phyloP scores from a whole-genome alignment of 2,888 invertebrate species.

The Ornithoptera alexandrae region DNA sequence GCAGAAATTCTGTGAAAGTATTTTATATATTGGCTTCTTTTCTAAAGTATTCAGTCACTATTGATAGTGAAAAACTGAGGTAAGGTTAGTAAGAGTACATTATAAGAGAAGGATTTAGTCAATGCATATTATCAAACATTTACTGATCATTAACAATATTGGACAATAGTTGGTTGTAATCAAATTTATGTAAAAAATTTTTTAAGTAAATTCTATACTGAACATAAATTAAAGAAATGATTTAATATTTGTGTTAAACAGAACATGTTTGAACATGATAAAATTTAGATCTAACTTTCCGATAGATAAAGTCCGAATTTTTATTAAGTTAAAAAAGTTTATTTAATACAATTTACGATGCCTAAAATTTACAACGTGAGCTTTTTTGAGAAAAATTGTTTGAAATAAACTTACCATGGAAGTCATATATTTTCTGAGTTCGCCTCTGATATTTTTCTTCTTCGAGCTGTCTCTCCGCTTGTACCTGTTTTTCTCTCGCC shows the following conservation, averaged over 20 bases:
- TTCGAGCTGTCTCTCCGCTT: slow-evolving; percentile 63
- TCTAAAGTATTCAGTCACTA: neutral
- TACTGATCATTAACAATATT: neutral
- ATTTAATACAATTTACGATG: no score
- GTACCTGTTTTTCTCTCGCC: slow-evolving; percentile 60
- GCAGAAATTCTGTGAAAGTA: no score
- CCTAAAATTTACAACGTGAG: neutral
- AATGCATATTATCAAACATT: neutral
- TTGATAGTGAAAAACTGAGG: neutral
- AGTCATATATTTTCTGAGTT: slow-evolving; percentile 72
- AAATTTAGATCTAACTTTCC: neutral
- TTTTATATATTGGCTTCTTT: neutral
- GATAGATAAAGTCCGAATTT: neutral
- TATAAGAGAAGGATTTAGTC: neutral
- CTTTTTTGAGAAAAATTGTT: neutral
- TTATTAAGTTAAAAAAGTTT: neutral
- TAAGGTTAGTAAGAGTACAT: neutral
- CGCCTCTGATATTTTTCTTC: slow-evolving; percentile 69
- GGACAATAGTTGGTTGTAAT: neutral
- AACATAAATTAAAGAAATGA: no score
- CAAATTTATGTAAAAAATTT: no score
- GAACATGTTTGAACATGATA: neutral
- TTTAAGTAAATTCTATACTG: no score
- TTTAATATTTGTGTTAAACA: neutral
- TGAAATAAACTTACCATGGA: slow-evolving; percentile 57